Conservation (phyloP, 1,140 invertebrate species). For the Mercenaria mercenaria region DNA sequence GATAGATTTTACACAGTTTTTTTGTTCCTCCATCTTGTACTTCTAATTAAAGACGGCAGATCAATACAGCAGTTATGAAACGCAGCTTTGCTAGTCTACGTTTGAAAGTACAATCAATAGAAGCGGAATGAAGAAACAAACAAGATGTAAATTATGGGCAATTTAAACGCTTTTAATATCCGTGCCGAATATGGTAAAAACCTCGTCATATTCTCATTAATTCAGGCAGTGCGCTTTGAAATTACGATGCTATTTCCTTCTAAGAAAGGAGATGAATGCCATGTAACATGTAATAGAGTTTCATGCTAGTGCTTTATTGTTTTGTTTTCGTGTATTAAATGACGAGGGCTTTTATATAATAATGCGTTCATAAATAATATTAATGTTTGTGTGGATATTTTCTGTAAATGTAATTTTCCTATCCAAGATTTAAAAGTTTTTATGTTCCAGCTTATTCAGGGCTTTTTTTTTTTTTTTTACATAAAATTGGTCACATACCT, state of each 20-base stretch:
- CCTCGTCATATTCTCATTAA: background rate
- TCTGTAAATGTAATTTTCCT: too few relatives aligned
- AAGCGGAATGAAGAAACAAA: background rate
- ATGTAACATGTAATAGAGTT: background rate
- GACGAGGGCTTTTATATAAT: too few relatives aligned
- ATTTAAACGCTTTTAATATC: conserved; percentile 12
- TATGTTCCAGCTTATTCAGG: too few relatives aligned
- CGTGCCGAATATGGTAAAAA: background rate
- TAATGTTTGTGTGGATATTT: too few relatives aligned
- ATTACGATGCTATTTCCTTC: background rate
- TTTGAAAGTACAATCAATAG: background rate
- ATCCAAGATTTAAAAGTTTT: too few relatives aligned
- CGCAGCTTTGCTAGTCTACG: background rate
- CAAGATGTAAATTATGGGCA: background rate
- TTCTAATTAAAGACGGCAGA: background rate
- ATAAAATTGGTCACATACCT: too few relatives aligned
- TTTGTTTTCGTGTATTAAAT: background rate
- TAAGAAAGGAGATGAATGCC: background rate
- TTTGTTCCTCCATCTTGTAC: too few relatives aligned
- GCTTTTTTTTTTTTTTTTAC: too few relatives aligned
- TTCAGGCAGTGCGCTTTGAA: background rate
- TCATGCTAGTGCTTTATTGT: background rate
- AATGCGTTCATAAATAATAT: too few relatives aligned
- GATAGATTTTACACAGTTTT: too few relatives aligned
- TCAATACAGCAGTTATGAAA: background rate